Evolutionary conservation across 2,888 invertebrate genomes (phyloP), one percentile per base, ranked within the genome.

Genomic region (Cosmia trapezina): DNA sequence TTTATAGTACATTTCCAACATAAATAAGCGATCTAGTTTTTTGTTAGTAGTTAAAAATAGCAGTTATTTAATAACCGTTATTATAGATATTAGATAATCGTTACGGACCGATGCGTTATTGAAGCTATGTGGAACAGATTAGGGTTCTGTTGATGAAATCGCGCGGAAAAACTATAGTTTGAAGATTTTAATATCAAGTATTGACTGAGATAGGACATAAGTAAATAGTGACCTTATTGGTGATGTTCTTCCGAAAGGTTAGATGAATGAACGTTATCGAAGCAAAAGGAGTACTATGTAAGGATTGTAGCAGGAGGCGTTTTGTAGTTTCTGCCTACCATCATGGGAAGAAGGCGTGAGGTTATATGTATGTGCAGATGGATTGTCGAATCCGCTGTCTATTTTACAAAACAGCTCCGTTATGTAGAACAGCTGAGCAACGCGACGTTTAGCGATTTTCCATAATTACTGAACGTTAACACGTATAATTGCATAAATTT

Each of bases 1-100:
- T n/a, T n/a, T n/a, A n/a, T n/a, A n/a, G n/a, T n/a, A 57, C 74
- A 43, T 63, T 80, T 70, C 63, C 60, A 67, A 65, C 45, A 65
- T 45, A 22, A 28, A 75, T 28, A 53, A 77, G 43, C 41, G 51
- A 51, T 59, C 61, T 70, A 59, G 11, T 69, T 81, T 75, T 67
- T 77, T 51, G 22, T 70, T 43, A 71, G 69, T 51, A 28, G 59
- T 66, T 71, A 41, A 66, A 62, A 76, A 70, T 68, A 81, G 61
- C 80, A 47, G 76, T 74, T 70, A 78, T 78, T 76, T 64, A 73
- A 80, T 73, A 85, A 84, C 86, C 12, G 86, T 83, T 84, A 84
- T 76, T 78, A n/a, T n/a, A 67, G 70, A 59, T 70, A 63, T 84
- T 84, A 68, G 73, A 84, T 84, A 86, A 84, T 83, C 60, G 86